Conservation (phyloP, 2,797 vertebrate genomes). For the Microctenopoma steveboyesi region DNA sequence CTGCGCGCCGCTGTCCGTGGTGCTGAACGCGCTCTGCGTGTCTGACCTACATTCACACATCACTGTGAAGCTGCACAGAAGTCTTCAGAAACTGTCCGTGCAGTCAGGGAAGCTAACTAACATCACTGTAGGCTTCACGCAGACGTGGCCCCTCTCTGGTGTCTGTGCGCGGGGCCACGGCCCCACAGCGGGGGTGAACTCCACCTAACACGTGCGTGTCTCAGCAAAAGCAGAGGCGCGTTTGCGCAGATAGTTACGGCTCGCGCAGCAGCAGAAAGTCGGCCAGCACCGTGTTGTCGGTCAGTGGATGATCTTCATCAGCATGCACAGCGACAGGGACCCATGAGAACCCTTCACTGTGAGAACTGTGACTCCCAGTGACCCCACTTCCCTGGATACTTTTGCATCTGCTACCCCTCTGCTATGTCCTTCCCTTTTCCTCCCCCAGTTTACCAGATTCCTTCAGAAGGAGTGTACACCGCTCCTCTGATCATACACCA, state of each 20-base stretch:
- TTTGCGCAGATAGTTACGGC: slow-evolving; percentile 50
- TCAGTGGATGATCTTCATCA: slow-evolving; percentile 57
- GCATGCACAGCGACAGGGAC: slow-evolving; percentile 66
- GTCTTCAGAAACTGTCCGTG: too few species aligned
- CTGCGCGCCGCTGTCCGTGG: slow-evolving; percentile 65
- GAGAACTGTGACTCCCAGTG: not conserved
- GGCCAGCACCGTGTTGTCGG: slow-evolving; percentile 27
- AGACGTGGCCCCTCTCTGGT: too few species aligned
- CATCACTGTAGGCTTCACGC: too few species aligned
- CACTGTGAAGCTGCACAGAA: not conserved
- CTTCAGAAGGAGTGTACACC: not conserved
- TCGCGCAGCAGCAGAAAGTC: slow-evolving; percentile 31
- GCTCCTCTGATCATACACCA: too few species aligned
- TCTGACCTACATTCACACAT: slow-evolving; percentile 6
- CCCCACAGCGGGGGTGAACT: slow-evolving; percentile 15
- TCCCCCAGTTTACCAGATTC: not conserved
- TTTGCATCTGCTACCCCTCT: slow-evolving; percentile 2
- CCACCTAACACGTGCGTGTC: not conserved
- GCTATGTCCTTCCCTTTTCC: not conserved
- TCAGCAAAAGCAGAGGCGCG: slow-evolving; percentile 35
- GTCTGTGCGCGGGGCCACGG: not conserved
- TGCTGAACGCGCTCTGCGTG: slow-evolving; percentile 52
- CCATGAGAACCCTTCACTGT: not conserved
- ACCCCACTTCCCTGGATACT: slow-evolving; percentile 6
- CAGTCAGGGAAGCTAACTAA: too few species aligned